Evolutionary conservation across 2,888 invertebrate genomes (phyloP).

Genomic region (Drosophila prolongata): DNA sequence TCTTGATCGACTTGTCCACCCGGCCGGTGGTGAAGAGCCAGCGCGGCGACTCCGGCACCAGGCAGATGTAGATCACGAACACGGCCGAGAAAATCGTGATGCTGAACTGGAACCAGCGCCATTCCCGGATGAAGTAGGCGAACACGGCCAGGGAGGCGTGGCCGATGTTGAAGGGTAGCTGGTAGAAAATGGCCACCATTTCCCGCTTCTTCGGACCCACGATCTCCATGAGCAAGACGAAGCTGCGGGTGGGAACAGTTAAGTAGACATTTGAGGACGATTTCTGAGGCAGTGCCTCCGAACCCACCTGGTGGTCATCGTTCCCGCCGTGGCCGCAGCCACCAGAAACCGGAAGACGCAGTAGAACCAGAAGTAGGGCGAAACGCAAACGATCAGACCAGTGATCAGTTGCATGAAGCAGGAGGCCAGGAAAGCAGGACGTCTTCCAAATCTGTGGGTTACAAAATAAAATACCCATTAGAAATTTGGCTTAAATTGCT

Average conservation of each 20-base stretch:
- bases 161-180: conserved; percentile 89
- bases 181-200: conserved; percentile 86
- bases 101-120: conserved; percentile 88
- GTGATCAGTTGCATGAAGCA: conserved; percentile 90
- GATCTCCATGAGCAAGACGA: conserved; percentile 89
- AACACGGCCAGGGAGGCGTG: conserved; percentile 88
- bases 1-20: conserved; percentile 86
- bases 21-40: conserved; percentile 90
- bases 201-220: conserved; percentile 87
- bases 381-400: conserved; percentile 89
- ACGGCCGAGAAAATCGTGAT: conserved; percentile 87
- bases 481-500: too few relatives aligned
- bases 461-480: neutral
- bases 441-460: conserved; percentile 88
- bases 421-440: conserved; percentile 89
- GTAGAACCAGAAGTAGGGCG: conserved; percentile 88
- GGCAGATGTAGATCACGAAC: conserved; percentile 86
- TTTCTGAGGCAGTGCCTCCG: too few relatives aligned
- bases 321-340: conserved; percentile 92
- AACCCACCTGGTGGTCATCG: conserved; percentile 88
- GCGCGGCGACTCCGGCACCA: conserved; percentile 91
- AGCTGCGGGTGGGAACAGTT: conserved; percentile 83
- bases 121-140: conserved; percentile 88
- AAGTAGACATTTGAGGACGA: too few relatives aligned
- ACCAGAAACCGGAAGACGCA: conserved; percentile 89